A percentile compares a stretch with the other conserved stretches of the same genome.
phyloP scores from a whole-genome alignment of 2,113 vertebrate genomes.

The Pseudolaguvia tuberculata region DNA sequence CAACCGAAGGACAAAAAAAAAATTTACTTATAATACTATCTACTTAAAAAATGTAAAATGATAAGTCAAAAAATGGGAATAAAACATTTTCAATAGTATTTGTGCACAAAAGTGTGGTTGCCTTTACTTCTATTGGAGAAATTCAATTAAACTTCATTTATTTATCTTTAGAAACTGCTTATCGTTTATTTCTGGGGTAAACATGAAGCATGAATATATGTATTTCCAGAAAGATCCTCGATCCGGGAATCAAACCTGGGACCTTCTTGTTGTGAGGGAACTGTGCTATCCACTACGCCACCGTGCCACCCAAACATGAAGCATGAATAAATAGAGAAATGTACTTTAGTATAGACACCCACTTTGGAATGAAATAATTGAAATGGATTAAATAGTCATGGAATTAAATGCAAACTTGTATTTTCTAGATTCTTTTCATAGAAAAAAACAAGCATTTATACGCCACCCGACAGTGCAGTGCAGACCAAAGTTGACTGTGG shows the following conservation, averaged over 20 bases:
- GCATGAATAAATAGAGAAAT: too few species aligned
- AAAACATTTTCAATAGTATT: too few species aligned
- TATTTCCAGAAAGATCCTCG: too few species aligned
- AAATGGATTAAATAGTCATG: neutral
- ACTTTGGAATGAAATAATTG: neutral
- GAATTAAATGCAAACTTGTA: neutral
- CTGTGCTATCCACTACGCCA: too few species aligned
- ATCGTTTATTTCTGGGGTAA: neutral
- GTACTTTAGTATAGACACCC: neutral
- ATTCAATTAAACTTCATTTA: neutral
- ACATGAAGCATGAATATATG: neutral
- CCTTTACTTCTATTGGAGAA: neutral
- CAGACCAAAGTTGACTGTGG: constrained; percentile 35
- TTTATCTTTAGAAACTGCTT: neutral
- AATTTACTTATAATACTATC: too few species aligned
- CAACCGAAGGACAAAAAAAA: too few species aligned
- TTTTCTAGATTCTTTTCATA: neutral
- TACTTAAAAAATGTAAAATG: too few species aligned
- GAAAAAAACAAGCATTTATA: constrained; percentile 1
- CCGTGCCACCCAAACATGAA: too few species aligned
- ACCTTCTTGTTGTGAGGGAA: too few species aligned
- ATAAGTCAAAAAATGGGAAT: too few species aligned
- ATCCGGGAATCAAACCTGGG: too few species aligned
- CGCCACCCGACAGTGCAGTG: neutral
- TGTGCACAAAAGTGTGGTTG: too few species aligned